phyloP scores from a whole-genome alignment of 2,113 vertebrate genomes.

The Picathartes gymnocephalus region DNA sequence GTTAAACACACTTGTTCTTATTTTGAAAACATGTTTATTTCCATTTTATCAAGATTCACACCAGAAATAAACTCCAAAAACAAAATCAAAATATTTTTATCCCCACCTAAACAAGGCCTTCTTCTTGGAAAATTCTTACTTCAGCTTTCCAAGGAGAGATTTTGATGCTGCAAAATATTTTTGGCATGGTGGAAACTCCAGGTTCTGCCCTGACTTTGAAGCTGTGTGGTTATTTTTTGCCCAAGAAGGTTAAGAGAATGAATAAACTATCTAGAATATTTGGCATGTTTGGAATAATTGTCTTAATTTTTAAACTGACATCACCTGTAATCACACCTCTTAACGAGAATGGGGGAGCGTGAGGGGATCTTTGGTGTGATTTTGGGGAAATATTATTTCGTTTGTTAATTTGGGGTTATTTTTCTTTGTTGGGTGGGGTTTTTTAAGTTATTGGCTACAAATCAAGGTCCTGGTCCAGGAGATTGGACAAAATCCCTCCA shows the following conservation, averaged over 20 bases:
- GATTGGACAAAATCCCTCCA: neutral
- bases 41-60: neutral
- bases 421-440: accelerated
- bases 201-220: neutral
- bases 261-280: neutral
- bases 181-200: neutral
- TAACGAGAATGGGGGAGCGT: neutral
- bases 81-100: neutral
- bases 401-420: neutral
- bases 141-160: neutral
- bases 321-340: neutral
- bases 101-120: neutral
- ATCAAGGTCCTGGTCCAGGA: neutral
- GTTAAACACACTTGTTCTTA: neutral
- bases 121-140: neutral
- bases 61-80: neutral
- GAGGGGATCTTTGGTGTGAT: neutral
- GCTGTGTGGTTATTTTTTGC: neutral
- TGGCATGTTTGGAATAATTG: neutral
- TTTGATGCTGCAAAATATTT: neutral
- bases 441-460: neutral
- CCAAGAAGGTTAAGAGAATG: neutral
- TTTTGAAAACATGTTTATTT: neutral
- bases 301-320: neutral
- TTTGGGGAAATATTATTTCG: neutral